A percentile compares a stretch with the other conserved stretches of the same genome.
Conservation (phyloP, 2,113 vertebrate species). For the Aegotheles bennettii region DNA sequence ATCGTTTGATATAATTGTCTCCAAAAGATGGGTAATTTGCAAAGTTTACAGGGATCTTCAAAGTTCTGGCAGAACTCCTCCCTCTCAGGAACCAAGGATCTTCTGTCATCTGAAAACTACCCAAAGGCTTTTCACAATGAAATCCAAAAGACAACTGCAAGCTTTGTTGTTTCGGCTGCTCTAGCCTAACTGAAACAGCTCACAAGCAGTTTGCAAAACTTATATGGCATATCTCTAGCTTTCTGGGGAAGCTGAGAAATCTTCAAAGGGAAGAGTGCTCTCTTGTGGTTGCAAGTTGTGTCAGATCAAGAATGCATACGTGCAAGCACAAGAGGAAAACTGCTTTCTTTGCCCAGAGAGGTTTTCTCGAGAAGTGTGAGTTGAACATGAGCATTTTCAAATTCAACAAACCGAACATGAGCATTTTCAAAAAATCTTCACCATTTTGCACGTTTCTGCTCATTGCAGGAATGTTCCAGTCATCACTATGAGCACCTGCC, state of each 20-base stretch:
- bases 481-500: not conserved
- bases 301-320: constrained; percentile 22
- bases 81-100: constrained; percentile 58
- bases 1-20: constrained; percentile 67
- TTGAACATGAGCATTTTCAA: not conserved
- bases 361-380: not conserved
- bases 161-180: constrained; percentile 68
- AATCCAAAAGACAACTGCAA: constrained; percentile 59
- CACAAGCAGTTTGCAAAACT: constrained; percentile 66
- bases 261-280: constrained; percentile 72
- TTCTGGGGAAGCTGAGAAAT: constrained; percentile 54
- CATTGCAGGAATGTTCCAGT: not conserved
- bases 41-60: constrained; percentile 51
- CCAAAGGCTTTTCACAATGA: constrained; percentile 64
- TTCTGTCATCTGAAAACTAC: constrained; percentile 58
- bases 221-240: constrained; percentile 18
- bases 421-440: not conserved
- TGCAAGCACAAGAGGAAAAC: not conserved
- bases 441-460: not conserved
- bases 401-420: not conserved
- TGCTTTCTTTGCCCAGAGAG: not conserved
- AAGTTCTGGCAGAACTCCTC: constrained; percentile 61
- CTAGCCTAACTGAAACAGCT: constrained; percentile 59
- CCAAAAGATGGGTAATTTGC: constrained; percentile 60
- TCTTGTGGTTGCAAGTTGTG: constrained; percentile 71